These are phyloP conservation scores for Conchocele bisecta DNA, from an alignment of 2,888 invertebrate species.

Conservation along the genomic window DNA sequence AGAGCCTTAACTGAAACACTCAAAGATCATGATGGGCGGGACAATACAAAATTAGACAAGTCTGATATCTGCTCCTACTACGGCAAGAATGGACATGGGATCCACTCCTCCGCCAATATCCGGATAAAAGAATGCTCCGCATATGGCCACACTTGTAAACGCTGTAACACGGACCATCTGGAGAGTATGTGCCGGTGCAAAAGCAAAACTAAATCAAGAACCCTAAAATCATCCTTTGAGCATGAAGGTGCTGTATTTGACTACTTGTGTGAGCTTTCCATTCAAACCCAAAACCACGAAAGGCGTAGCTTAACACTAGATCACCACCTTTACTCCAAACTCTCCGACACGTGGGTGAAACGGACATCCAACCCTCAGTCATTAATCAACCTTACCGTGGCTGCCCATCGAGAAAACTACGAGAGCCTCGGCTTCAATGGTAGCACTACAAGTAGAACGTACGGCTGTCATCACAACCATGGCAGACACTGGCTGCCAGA, in stretches of 20 bases:
- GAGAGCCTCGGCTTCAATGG: conserved; percentile 40
- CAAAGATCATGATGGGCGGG: no score
- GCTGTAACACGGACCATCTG: conserved; percentile 39
- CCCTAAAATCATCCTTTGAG: neutral
- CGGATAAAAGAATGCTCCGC: conserved; percentile 38
- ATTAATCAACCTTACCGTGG: conserved; percentile 22
- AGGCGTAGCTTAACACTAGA: no score
- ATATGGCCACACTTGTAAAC: conserved; percentile 44
- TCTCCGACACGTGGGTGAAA: conserved; percentile 37
- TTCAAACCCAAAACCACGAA: no score
- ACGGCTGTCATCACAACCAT: conserved; percentile 47
- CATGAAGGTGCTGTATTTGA: no score
- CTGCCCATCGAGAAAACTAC: conserved; percentile 38
- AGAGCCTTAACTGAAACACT: no score
- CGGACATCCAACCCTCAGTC: conserved; percentile 53
- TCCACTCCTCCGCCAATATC: conserved; percentile 12
- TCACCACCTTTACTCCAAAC: conserved; percentile 57
- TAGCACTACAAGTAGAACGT: no score
- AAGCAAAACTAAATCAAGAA: neutral
- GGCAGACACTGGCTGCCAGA: conserved; percentile 64
- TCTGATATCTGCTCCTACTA: conserved; percentile 46
- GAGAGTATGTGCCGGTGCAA: conserved; percentile 30
- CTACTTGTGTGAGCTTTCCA: no score
- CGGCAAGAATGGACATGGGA: conserved; percentile 50
- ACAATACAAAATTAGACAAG: no score